Evolutionary conservation across 2,888 invertebrate genomes (phyloP), one percentile per base, ranked within the genome.

Genomic region (Bhutanitis thaidina): DNA sequence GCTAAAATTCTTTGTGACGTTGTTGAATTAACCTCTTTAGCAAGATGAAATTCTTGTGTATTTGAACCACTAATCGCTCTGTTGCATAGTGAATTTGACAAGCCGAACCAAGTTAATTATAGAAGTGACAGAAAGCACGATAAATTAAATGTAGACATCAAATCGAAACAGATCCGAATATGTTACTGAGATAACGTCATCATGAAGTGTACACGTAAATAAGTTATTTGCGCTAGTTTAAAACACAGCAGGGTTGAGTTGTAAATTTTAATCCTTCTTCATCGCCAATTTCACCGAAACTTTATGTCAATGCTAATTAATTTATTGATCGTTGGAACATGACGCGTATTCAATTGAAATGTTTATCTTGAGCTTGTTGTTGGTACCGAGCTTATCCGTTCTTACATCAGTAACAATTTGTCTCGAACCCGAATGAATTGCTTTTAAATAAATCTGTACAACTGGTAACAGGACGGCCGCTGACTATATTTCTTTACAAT

Each of bases 391-490:
- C 40, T 46, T 51, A 51, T 51, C 51, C 30, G 29, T 12, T 13
- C 36, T 41, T 13, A 30, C 45, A 51, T 51, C 51, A 20, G 29
- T n/a, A 16, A 36, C 51, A 51, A 51, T 51, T 51, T 51, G 51
- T 51, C 51, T 46, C 45, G 7, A 2, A 25, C 13, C 16, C 36
- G 36, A 51, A 41, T 45, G 45, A 41, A 43, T 44, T 44, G 49
- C 45, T 43, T 36, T 51, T 41, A 51, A 51, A 51, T 51, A 46
- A 51, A 51, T 51, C 51, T 45, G 51, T 36, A 38, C 20, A 10
- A 8, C 49, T 37, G 35, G 29, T 27, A 14, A 30, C 32, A 4
- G 35, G 13, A 12, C 38, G 37, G 39, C 34, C 13, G 36, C 34
- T 39, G 46, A 35, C 40, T 36, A 46, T 46, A 46, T 51, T 46